Conservation (phyloP, 1,140 invertebrate genomes). For the Hylyphantes graminicola region DNA sequence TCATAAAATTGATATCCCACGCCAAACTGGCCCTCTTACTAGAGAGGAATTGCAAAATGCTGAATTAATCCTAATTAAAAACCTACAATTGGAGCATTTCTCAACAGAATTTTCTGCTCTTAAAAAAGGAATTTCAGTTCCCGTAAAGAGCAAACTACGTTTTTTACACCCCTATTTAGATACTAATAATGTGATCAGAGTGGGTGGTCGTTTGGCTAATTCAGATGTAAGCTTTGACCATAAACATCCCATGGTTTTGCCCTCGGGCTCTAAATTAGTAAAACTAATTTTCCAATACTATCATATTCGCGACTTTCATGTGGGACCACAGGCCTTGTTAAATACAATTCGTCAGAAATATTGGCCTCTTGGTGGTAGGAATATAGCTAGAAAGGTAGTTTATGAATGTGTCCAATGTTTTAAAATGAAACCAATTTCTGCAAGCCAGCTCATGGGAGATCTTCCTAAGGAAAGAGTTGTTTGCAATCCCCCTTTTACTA, state of each 20-base stretch:
- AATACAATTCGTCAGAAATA: slow-evolving; percentile 19
- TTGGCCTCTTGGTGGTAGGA: slow-evolving; percentile 13
- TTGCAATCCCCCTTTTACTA: background rate
- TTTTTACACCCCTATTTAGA: slow-evolving; percentile 65
- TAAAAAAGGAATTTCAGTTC: background rate
- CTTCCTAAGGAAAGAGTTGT: slow-evolving; percentile 6
- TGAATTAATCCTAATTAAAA: background rate
- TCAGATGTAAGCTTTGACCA: slow-evolving; percentile 64
- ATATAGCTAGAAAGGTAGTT: background rate
- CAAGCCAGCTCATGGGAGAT: slow-evolving; percentile 40
- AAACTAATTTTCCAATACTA: slow-evolving; percentile 17
- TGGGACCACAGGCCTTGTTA: background rate
- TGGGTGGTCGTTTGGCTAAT: slow-evolving; percentile 66
- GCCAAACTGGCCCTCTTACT: background rate
- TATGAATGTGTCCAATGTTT: slow-evolving; percentile 2
- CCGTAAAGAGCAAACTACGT: background rate
- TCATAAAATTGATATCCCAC: background rate
- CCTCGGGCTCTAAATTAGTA: slow-evolving; percentile 22
- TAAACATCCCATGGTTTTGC: slow-evolving; percentile 68
- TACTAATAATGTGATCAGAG: slow-evolving; percentile 65
- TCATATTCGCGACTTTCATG: slow-evolving; percentile 13
- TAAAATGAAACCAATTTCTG: background rate
- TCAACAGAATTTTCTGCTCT: background rate
- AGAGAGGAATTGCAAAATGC: background rate
- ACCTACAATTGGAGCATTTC: slow-evolving; percentile 1